Base-by-base conservation (phyloP, 2,797 vertebrate species). In the Pempheris klunzingeri region DNA sequence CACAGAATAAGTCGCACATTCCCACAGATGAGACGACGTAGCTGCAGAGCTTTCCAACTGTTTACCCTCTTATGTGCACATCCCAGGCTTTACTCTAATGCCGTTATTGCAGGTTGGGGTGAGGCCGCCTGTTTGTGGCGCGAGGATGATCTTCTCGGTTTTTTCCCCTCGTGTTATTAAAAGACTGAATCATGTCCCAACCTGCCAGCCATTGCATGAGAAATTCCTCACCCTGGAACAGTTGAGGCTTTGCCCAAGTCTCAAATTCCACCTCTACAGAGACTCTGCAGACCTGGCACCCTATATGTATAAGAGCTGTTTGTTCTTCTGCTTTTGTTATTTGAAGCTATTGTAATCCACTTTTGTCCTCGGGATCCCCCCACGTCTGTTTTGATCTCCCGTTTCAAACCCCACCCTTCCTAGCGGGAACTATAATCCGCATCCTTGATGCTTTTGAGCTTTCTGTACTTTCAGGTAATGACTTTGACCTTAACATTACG, bases 401-500 rank as follows among this genome's bases (percentile, higher is more conserved):
- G 4, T 90, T 91, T 84, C 88, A 62, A 81, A 82, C 87, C 87
- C 64, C 91, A 84, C 90, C 87, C 69, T 67, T 6, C 13, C 12
- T 28, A 6, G 6, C 0, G 1, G 28, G 28, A 46, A 15, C 11
- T 22, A 1, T 20, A 20, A 26, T 73, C 20, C 8, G n/a, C 17
- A 14, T 66, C 0, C 2, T 53, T 5, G 24, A 36, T 76, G 3
- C 3, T 60, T 71, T 70, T 68, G n/a, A n/a, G n/a, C n/a, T n/a
- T n/a, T n/a, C n/a, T 38, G 2, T 49, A 11, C 22, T 32, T 53
- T 44, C 30, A 70, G 30, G n/a, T 26, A 2, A 50, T 18, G 41
- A 10, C 28, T 22, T 15, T 43, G 4, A 69, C 73, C 22, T 52
- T 36, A 39, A 4, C 4, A 6, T 7, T 5, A 4, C 1, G 3